Evolutionary conservation across 2,888 invertebrate genomes (phyloP).

Genomic region (Drosophila colorata): DNA sequence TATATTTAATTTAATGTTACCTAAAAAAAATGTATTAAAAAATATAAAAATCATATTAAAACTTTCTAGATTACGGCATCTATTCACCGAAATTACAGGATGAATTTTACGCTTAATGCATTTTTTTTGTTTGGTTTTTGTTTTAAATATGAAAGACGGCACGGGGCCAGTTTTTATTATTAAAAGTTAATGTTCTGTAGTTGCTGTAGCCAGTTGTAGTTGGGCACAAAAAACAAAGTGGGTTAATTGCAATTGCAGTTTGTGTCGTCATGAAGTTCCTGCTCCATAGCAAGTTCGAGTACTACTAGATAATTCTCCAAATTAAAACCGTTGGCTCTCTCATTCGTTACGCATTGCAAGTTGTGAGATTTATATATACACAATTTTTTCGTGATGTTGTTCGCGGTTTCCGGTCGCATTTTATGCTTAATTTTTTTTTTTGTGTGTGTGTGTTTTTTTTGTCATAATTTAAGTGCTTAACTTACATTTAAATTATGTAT

Average conservation of each 20-base stretch:
- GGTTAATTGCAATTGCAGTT: constrained; percentile 70
- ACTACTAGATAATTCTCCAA: constrained; percentile 53
- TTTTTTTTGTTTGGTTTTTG: constrained; percentile 6
- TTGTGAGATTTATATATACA: constrained; percentile 17
- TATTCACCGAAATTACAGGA: constrained; percentile 36
- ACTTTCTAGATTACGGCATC: constrained; percentile 13
- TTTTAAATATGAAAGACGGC: constrained; percentile 9
- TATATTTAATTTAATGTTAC: too few species aligned
- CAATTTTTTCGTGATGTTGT: constrained; percentile 26
- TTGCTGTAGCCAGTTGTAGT: not conserved
- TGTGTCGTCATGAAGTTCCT: constrained; percentile 49
- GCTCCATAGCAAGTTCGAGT: constrained; percentile 47
- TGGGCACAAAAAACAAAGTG: constrained; percentile 38
- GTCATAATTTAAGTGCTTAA: constrained; percentile 56
- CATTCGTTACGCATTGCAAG: constrained; percentile 70
- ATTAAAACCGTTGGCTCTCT: constrained; percentile 57
- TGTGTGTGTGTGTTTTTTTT: constrained; percentile 22
- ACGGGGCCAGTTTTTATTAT: constrained; percentile 2
- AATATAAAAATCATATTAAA: not conserved
- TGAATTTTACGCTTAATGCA: constrained; percentile 46
- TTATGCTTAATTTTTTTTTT: constrained; percentile 27
- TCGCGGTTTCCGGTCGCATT: constrained; percentile 70
- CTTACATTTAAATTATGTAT: constrained; percentile 57
- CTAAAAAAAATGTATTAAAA: not conserved
- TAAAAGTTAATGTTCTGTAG: constrained; percentile 12